These are phyloP conservation scores for Lutjanus argentimaculatus DNA, from an alignment of 2,797 vertebrate genomes.

Conservation along the genomic window DNA sequence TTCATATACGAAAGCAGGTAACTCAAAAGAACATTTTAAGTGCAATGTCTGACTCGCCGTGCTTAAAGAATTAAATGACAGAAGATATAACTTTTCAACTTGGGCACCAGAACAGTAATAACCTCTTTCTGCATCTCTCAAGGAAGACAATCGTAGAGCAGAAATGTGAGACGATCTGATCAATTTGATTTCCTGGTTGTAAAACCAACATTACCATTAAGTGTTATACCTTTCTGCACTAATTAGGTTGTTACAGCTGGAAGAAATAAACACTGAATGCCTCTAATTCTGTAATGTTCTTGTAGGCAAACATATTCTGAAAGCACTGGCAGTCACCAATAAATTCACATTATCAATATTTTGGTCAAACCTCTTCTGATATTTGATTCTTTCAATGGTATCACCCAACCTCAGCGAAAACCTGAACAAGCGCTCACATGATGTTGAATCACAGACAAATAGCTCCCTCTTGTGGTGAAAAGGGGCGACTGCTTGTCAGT, in stretches of 20 bases:
- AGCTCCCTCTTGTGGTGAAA: slow-evolving; percentile 72
- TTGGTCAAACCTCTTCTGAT: neutral
- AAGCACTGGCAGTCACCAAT: neutral
- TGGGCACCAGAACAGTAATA: neutral
- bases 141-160: neutral
- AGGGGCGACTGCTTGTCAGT: neutral
- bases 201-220: neutral
- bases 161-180: neutral
- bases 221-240: neutral
- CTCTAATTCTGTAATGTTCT: neutral
- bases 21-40: slow-evolving; percentile 12
- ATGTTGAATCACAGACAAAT: neutral
- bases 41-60: neutral
- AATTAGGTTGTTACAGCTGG: neutral
- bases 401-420: neutral
- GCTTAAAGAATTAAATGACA: neutral
- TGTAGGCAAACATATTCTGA: neutral
- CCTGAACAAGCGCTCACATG: neutral
- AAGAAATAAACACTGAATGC: neutral
- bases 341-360: neutral
- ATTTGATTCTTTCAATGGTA: neutral
- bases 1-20: slow-evolving; percentile 20
- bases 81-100: neutral
- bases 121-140: neutral
- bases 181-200: neutral